A percentile compares a stretch with the other conserved stretches of the same genome.
These are phyloP conservation scores for Hydrolagus affinis DNA, from an alignment of 2,113 vertebrate genomes.

Conservation along the genomic window DNA sequence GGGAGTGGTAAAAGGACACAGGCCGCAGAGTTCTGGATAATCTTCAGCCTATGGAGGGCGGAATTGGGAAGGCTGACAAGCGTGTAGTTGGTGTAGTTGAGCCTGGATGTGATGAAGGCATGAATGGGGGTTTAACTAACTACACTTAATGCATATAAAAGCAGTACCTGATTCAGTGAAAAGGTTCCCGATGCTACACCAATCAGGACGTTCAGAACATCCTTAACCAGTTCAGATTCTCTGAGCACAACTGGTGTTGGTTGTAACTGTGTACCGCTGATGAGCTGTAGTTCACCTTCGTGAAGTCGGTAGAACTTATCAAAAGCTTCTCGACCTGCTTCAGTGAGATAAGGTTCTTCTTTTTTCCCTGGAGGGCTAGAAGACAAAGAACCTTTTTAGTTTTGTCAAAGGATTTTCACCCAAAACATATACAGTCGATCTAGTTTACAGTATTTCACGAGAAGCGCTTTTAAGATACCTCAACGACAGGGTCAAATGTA, in stretches of 20 bases:
- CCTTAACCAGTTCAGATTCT: slow-evolving; percentile 77
- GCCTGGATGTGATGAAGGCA: too few species aligned
- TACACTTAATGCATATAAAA: neutral
- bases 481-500: too few species aligned
- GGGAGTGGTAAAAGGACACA: too few species aligned
- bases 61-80: too few species aligned
- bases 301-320: slow-evolving; percentile 77
- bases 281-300: slow-evolving; percentile 69
- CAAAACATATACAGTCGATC: too few species aligned
- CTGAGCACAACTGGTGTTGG: slow-evolving; percentile 59
- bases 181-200: slow-evolving; percentile 85
- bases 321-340: slow-evolving; percentile 84
- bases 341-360: slow-evolving; percentile 79
- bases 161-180: slow-evolving; percentile 68
- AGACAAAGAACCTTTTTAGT: slow-evolving; percentile 27
- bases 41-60: too few species aligned
- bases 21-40: too few species aligned
- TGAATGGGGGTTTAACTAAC: too few species aligned
- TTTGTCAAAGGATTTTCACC: neutral
- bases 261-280: slow-evolving; percentile 59
- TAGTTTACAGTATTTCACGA: too few species aligned
- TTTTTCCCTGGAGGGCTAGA: slow-evolving; percentile 78
- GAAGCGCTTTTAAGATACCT: too few species aligned
- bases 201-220: slow-evolving; percentile 83
- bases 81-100: too few species aligned